Evolutionary conservation across 2,797 vertebrate genomes (phyloP).

Genomic region (Gymnodraco acuticeps): DNA sequence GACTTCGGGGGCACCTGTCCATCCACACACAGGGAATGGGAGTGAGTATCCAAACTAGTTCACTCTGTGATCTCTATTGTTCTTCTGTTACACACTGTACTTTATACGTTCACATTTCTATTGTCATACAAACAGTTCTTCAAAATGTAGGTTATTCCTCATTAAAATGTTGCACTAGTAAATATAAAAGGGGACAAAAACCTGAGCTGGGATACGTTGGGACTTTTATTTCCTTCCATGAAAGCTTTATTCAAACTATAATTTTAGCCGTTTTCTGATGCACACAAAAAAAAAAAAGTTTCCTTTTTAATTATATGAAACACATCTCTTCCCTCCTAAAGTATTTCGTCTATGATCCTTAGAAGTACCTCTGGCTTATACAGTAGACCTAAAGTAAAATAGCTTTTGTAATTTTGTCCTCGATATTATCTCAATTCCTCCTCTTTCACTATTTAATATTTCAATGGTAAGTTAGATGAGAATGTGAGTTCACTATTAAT

Average conservation of each 20-base stretch:
- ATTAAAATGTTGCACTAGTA: neutral
- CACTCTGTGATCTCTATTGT: slow-evolving; percentile 1
- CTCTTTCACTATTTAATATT: too few relatives aligned
- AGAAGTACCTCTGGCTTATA: too few relatives aligned
- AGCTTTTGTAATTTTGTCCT: too few relatives aligned
- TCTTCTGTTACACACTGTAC: neutral
- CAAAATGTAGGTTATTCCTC: neutral
- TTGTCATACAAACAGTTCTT: neutral
- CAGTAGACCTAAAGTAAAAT: too few relatives aligned
- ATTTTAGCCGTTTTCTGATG: neutral
- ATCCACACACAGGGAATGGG: slow-evolving; percentile 85
- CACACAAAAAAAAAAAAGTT: too few relatives aligned
- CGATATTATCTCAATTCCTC: too few relatives aligned
- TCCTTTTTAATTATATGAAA: too few relatives aligned
- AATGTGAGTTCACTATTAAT: too few relatives aligned
- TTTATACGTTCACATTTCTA: neutral
- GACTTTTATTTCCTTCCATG: neutral
- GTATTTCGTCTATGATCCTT: too few relatives aligned
- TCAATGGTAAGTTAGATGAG: too few relatives aligned
- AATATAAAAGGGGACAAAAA: neutral
- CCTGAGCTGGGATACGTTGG: too few relatives aligned
- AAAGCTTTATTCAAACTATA: neutral
- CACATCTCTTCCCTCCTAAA: too few relatives aligned
- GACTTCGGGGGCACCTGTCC: slow-evolving; percentile 86
- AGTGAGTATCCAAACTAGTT: slow-evolving; percentile 80